These are phyloP conservation scores for Carollia perspicillata DNA, from an alignment of 2,113 vertebrate species.

Conservation along the genomic window DNA sequence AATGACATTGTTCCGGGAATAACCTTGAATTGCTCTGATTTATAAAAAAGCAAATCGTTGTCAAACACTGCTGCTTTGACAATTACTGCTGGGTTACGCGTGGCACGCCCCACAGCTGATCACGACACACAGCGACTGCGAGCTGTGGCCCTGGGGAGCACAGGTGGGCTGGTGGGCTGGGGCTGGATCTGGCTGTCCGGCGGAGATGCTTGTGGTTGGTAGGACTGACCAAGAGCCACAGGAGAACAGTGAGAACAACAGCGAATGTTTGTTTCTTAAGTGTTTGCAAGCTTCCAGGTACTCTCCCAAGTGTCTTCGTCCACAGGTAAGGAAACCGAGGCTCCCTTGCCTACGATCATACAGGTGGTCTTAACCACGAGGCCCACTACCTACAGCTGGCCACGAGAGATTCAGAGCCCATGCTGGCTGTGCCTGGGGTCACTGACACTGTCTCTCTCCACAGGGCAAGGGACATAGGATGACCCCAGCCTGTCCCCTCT, in stretches of 20 bases:
- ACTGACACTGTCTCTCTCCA: constrained; percentile 65
- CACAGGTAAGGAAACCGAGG: not conserved
- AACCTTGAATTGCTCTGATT: constrained; percentile 69
- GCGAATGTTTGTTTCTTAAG: not conserved
- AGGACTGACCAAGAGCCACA: not conserved
- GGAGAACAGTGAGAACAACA: not conserved
- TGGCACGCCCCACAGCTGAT: constrained; percentile 36
- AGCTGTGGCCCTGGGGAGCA: not conserved
- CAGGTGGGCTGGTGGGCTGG: not conserved
- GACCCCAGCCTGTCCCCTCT: constrained; percentile 99
- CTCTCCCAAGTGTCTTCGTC: not conserved
- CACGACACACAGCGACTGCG: not conserved
- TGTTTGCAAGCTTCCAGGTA: not conserved
- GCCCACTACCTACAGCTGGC: no score
- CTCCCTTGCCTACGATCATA: not conserved
- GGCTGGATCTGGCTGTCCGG: not conserved
- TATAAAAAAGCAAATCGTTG: constrained; percentile 68
- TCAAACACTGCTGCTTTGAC: constrained; percentile 65
- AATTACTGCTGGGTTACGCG: constrained; percentile 33
- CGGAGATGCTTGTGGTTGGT: not conserved
- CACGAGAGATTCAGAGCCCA: not conserved
- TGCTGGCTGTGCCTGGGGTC: not conserved
- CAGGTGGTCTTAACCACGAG: not conserved
- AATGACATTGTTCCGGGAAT: constrained; percentile 64
- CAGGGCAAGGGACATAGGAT: constrained; percentile 99